These are phyloP conservation scores for Glomeris maerens DNA, from an alignment of 1,140 invertebrate genomes.

Conservation along the genomic window DNA sequence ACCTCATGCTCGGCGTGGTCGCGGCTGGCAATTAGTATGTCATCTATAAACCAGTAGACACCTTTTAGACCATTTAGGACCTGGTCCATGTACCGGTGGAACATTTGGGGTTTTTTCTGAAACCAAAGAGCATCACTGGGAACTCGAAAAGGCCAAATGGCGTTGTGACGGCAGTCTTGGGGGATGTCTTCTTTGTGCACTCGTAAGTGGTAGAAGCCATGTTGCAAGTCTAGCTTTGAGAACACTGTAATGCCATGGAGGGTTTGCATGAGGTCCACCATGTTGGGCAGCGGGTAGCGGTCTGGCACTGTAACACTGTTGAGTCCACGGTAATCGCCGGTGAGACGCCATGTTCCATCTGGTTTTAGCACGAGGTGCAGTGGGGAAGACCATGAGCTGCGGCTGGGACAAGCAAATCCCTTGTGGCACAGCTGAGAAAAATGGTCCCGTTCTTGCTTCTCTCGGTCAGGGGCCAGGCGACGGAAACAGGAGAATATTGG, in stretches of 20 bases:
- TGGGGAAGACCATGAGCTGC: slow-evolving; percentile 32
- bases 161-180: slow-evolving; percentile 19
- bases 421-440: slow-evolving; percentile 19
- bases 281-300: slow-evolving; percentile 27
- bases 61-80: slow-evolving; percentile 28
- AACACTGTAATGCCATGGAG: slow-evolving; percentile 13
- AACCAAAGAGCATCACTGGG: slow-evolving; percentile 33
- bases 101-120: slow-evolving; percentile 30
- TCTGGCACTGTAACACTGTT: slow-evolving; percentile 32
- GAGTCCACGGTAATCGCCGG: slow-evolving; percentile 32
- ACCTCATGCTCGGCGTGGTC: slow-evolving; percentile 24
- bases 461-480: slow-evolving; percentile 23
- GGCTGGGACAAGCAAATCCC: slow-evolving; percentile 27
- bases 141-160: slow-evolving; percentile 29
- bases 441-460: slow-evolving; percentile 17
- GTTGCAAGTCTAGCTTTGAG: slow-evolving; percentile 14
- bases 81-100: slow-evolving; percentile 36
- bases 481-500: slow-evolving; percentile 27
- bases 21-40: slow-evolving; percentile 34
- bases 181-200: slow-evolving; percentile 17
- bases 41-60: slow-evolving; percentile 35
- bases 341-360: slow-evolving; percentile 25
- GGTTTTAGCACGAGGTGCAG: slow-evolving; percentile 33
- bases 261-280: slow-evolving; percentile 14
- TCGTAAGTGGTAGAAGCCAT: slow-evolving; percentile 20